Conservation (phyloP, 2,797 vertebrate species). For the Typhlichthys subterraneus region DNA sequence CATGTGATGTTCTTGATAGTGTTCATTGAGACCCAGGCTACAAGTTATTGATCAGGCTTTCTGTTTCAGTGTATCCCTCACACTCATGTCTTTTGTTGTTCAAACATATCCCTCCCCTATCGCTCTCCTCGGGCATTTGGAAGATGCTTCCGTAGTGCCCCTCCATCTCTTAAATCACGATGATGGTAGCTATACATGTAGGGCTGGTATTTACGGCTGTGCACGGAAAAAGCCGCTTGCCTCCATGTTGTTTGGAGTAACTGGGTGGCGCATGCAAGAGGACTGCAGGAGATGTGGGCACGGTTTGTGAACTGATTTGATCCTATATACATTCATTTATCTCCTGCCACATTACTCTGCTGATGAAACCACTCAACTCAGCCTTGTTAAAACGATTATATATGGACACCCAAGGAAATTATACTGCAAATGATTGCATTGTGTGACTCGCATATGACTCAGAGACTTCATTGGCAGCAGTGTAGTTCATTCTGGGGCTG, state of each 20-base stretch:
- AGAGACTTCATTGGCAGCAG: conserved; percentile 25
- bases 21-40: conserved; percentile 26
- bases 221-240: no score
- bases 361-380: conserved; percentile 15
- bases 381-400: conserved; percentile 37
- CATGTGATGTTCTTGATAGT: conserved; percentile 6
- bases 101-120: conserved; percentile 32
- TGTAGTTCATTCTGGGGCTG: conserved; percentile 36
- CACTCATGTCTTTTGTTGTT: conserved; percentile 52
- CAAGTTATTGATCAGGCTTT: conserved; percentile 49
- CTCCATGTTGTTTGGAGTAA: no score
- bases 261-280: no score
- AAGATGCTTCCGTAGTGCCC: conserved; percentile 15
- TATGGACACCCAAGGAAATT: conserved; percentile 36
- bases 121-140: conserved; percentile 21
- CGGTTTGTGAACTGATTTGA: no score
- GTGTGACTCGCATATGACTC: conserved; percentile 25
- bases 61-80: conserved; percentile 29
- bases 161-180: conserved; percentile 7
- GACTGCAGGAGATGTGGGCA: no score
- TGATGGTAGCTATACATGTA: conserved; percentile 14
- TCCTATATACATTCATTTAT: no score
- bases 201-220: no score
- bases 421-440: conserved; percentile 41
- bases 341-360: not conserved